A percentile compares a stretch with the other conserved stretches of the same genome.
Conservation (phyloP, 2,888 invertebrate species). For the Sthenelais limicola region DNA sequence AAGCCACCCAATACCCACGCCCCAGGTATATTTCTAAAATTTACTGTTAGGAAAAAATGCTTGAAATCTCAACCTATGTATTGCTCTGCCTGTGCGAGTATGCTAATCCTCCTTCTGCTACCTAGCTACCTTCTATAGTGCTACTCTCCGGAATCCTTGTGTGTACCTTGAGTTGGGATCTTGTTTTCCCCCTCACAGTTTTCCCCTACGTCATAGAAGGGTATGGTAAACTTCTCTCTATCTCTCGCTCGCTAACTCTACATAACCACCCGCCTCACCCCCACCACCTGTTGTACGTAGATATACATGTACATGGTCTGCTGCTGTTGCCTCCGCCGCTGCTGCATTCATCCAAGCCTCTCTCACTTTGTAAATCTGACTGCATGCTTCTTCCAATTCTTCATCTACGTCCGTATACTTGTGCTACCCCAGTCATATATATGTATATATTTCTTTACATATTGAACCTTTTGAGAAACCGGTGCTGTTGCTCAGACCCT, state of each 20-base stretch:
- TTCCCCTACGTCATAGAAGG: slow-evolving; percentile 21
- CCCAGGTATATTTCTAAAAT: slow-evolving; percentile 30
- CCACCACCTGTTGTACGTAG: too few relatives aligned
- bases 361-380: too few relatives aligned
- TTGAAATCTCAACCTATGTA: background rate
- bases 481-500: too few relatives aligned
- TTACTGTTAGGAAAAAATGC: slow-evolving; percentile 25
- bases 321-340: too few relatives aligned
- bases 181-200: slow-evolving; percentile 28
- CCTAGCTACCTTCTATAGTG: slow-evolving; percentile 14
- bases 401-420: too few relatives aligned
- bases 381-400: too few relatives aligned
- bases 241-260: slow-evolving; percentile 25
- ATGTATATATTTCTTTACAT: too few relatives aligned
- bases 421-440: too few relatives aligned
- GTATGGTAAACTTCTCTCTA: slow-evolving; percentile 4
- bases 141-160: slow-evolving; percentile 26
- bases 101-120: background rate
- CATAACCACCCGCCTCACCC: background rate
- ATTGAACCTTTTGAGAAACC: too few relatives aligned
- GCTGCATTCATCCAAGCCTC: too few relatives aligned
- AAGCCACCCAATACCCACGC: slow-evolving; percentile 25
- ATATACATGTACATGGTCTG: too few relatives aligned
- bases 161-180: slow-evolving; percentile 29
- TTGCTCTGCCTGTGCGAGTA: slow-evolving; percentile 19